Evolutionary conservation across 2,797 vertebrate species (phyloP), one percentile per base, ranked within the genome.

Genomic region (Epinephelus awoara): DNA sequence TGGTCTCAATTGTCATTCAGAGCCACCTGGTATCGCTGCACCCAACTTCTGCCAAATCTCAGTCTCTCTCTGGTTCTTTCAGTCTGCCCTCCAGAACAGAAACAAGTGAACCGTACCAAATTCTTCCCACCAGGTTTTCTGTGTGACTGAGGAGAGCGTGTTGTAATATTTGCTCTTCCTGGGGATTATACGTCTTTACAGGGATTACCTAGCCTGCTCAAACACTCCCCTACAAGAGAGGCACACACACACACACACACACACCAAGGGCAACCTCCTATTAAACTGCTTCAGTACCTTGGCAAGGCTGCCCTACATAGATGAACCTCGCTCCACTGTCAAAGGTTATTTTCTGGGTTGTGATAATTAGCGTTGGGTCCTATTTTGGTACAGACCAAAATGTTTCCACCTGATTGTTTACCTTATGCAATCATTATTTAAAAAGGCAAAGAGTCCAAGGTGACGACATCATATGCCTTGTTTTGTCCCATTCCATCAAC

Each of bases 141-240:
- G 67, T 89, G 76, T 85, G 56, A 82, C 78, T 82, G 54, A 84
- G 83, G 50, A 40, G 71, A 87, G 82, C 67, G 27, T 89, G 90
- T 93, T 88, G 92, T 92, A 93, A 94, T 89, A 93, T 95, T 96
- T 95, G 89, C 93, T 92, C 76, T 94, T 89, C 86, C 86, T 89
- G 88, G 91, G 91, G 93, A 94, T 95, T 95, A 93, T 92, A 91
- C 68, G 82, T 92, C 88, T 87, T 94, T 94, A 95, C 93, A 80
- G 86, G 93, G 94, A 95, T 95, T 95, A 95, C 84, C 86, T 84
- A 80, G 80, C 70, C 83, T 88, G 75, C 88, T 91, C 86, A 94
- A 92, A 94, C 88, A 94, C 89, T 83, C 87, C 88, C 83, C 69
- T 78, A 55, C 40, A 56, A 77, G 75, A 72, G 79, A 79, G 50